Evolutionary conservation across 2,113 vertebrate species (phyloP).

Genomic region (Sphaerodactylus townsendi): DNA sequence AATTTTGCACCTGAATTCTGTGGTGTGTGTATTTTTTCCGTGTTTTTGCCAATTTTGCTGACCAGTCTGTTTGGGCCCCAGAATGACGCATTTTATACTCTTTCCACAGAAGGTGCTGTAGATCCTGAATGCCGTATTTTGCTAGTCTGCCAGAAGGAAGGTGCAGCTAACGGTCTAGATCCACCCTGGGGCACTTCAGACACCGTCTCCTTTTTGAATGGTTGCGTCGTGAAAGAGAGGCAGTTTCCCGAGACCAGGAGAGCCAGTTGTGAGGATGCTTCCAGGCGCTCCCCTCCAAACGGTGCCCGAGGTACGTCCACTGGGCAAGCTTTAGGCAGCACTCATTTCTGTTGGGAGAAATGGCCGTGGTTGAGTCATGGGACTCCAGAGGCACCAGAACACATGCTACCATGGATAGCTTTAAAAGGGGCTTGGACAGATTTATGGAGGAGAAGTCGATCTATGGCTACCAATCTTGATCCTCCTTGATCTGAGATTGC

Average conservation of each 20-base stretch:
- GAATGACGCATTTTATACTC: not conserved
- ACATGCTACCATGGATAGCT: not conserved
- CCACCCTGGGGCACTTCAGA: fast-evolving
- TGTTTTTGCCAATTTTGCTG: not conserved
- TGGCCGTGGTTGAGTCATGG: too few species aligned
- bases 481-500: too few species aligned
- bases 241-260: fast-evolving
- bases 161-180: fast-evolving
- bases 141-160: too few species aligned
- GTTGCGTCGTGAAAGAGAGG: fast-evolving
- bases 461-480: too few species aligned
- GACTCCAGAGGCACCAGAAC: too few species aligned
- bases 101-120: not conserved
- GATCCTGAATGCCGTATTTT: not conserved
- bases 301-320: not conserved
- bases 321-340: not conserved
- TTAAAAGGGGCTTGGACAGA: too few species aligned
- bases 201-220: not conserved
- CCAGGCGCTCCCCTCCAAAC: too few species aligned
- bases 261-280: fast-evolving
- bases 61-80: not conserved
- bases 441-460: too few species aligned
- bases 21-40: too few species aligned
- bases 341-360: not conserved
- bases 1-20: too few species aligned